A percentile compares a stretch with the other conserved stretches of the same genome.
Conservation (phyloP, 2,113 vertebrate genomes). For the Etheostoma cragini region DNA sequence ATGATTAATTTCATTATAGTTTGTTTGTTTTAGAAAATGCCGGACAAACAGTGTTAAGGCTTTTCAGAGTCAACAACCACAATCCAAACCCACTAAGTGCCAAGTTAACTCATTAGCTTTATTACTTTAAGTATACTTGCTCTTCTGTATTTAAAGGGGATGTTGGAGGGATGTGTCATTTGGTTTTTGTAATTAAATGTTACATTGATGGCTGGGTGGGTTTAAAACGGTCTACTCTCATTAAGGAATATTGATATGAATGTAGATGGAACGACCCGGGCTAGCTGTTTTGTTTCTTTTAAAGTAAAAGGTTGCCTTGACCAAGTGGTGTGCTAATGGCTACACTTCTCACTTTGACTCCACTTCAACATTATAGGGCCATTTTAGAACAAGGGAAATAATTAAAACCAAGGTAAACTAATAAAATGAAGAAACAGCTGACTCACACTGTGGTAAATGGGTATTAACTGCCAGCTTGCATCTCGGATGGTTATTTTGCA, state of each 20-base stretch:
- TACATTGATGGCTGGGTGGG: not conserved
- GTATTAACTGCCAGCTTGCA: conserved; percentile 62
- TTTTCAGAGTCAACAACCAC: not conserved
- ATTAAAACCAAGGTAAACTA: conserved; percentile 68
- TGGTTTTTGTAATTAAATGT: not conserved
- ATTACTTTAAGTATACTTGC: not conserved
- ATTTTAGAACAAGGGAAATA: conserved; percentile 63
- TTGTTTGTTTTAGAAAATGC: not conserved
- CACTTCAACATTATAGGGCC: conserved; percentile 35
- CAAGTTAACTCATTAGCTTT: not conserved
- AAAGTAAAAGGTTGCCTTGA: conserved; percentile 23
- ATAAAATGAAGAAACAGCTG: conserved; percentile 72
- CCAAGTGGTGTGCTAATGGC: conserved; percentile 38
- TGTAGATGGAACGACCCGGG: conserved; percentile 17
- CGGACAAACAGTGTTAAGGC: not conserved
- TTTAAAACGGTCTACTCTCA: not conserved
- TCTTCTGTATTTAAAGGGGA: not conserved
- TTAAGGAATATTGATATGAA: conserved; percentile 29
- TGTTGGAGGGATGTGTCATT: not conserved
- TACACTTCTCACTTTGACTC: conserved; percentile 28
- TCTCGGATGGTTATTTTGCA: conserved; percentile 68
- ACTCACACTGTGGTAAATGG: conserved; percentile 58
- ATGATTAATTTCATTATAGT: not conserved
- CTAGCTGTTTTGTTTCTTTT: conserved; percentile 4
- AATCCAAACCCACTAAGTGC: not conserved